These are phyloP conservation scores for Hipparchia sbordonii DNA, from an alignment of 2,888 invertebrate genomes.

Conservation along the genomic window DNA sequence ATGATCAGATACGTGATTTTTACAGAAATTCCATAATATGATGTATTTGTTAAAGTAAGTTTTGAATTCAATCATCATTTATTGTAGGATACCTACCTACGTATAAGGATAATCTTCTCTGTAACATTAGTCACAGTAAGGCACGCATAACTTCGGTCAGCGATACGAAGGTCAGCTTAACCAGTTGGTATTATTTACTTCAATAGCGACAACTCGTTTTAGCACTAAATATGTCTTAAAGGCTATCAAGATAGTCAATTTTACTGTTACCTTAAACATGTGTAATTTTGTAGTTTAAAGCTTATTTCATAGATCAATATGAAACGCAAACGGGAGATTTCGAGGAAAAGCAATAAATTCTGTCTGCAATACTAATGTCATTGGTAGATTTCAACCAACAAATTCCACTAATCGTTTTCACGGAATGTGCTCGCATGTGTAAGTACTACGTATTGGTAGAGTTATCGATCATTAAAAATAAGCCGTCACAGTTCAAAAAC, in stretches of 20 bases:
- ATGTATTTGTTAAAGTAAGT: too few species aligned
- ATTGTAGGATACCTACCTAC: neutral
- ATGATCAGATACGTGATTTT: neutral
- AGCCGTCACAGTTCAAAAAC: neutral
- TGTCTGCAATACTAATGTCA: too few species aligned
- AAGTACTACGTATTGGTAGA: too few species aligned
- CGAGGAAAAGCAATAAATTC: too few species aligned
- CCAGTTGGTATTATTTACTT: conserved; percentile 19
- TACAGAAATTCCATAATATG: neutral
- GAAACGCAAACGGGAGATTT: too few species aligned
- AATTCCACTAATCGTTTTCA: too few species aligned
- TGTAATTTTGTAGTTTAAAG: neutral
- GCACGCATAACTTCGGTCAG: conserved; percentile 23
- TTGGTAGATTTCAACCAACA: too few species aligned
- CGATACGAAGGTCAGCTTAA: conserved; percentile 27
- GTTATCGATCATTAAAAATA: too few species aligned
- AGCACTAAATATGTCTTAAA: conserved; percentile 6
- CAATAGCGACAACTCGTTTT: conserved; percentile 7
- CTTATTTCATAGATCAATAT: too few species aligned
- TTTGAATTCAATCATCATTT: too few species aligned
- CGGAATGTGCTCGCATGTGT: too few species aligned
- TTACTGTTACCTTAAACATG: neutral
- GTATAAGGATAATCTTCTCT: conserved; percentile 23
- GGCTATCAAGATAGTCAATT: neutral
- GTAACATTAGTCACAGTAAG: conserved; percentile 26